Evolutionary conservation across 2,888 invertebrate species (phyloP).

Genomic region (Polydrusus tereticollis): DNA sequence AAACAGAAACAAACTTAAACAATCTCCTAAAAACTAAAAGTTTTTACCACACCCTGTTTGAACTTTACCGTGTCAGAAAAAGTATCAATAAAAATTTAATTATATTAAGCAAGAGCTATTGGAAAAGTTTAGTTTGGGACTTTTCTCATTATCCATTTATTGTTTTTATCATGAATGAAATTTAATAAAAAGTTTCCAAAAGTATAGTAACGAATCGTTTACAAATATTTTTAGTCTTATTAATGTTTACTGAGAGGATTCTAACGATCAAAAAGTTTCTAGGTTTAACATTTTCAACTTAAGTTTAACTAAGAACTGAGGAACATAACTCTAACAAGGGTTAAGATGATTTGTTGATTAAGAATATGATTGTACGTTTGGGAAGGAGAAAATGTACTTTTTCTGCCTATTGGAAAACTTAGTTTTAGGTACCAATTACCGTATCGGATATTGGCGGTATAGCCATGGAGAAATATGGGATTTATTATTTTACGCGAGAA

Average conservation of each 20-base stretch:
- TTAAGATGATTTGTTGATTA: too few species aligned
- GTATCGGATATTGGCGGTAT: too few species aligned
- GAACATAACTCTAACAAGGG: too few species aligned
- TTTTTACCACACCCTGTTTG: not conserved
- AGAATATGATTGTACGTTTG: too few species aligned
- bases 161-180: constrained; percentile 1
- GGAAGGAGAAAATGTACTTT: too few species aligned
- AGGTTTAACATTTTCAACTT: not conserved
- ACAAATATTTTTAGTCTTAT: not conserved
- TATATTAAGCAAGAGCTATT: constrained; percentile 11
- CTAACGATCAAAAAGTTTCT: not conserved
- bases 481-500: too few species aligned
- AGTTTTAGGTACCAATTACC: too few species aligned
- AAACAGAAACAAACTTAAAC: not conserved
- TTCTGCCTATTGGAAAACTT: too few species aligned
- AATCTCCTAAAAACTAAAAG: not conserved
- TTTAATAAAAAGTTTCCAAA: constrained; percentile 1
- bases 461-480: too few species aligned
- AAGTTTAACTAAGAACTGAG: not conserved
- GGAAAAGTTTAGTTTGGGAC: constrained; percentile 4
- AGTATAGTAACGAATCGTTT: not conserved
- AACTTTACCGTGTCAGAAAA: not conserved
- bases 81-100: constrained; percentile 18
- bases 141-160: constrained; percentile 24
- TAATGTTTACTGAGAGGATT: not conserved